These are phyloP conservation scores for Sturnus vulgaris DNA, from an alignment of 2,113 vertebrate species.

Conservation along the genomic window DNA sequence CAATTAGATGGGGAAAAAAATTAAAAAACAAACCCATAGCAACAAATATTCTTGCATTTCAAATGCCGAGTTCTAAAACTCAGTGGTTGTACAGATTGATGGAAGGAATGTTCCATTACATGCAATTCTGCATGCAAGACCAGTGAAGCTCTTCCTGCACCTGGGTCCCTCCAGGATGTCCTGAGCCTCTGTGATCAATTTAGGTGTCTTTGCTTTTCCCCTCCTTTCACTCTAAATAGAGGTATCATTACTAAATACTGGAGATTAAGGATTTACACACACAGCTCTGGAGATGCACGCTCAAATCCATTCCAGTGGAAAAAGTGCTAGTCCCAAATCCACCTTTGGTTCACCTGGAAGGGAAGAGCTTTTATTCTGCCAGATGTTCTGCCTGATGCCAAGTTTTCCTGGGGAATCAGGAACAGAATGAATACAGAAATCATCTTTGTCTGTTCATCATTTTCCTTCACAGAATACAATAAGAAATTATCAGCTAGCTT, in stretches of 20 bases:
- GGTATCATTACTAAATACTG: neutral
- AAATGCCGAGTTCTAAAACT: neutral
- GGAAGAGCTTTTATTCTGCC: neutral
- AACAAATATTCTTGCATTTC: neutral
- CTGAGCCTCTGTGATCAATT: neutral
- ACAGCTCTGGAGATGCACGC: neutral
- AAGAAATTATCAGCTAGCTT: conserved; percentile 12
- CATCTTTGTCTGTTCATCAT: neutral
- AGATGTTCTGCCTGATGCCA: neutral
- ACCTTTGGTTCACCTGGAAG: neutral
- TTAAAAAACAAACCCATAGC: neutral
- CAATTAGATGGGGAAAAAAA: neutral
- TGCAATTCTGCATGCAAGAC: neutral
- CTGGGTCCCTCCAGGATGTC: neutral
- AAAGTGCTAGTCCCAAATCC: neutral
- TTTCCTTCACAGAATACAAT: neutral
- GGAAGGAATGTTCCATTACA: neutral
- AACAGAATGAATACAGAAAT: neutral
- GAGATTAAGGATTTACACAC: neutral
- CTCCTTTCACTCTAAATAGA: neutral
- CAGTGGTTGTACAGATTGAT: neutral
- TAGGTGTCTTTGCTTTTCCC: neutral
- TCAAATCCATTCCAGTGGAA: neutral
- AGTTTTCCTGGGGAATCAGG: conserved; percentile 11
- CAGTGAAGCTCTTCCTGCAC: neutral